Evolutionary conservation across 2,113 vertebrate species (phyloP).

Genomic region (Notiomystis cincta): DNA sequence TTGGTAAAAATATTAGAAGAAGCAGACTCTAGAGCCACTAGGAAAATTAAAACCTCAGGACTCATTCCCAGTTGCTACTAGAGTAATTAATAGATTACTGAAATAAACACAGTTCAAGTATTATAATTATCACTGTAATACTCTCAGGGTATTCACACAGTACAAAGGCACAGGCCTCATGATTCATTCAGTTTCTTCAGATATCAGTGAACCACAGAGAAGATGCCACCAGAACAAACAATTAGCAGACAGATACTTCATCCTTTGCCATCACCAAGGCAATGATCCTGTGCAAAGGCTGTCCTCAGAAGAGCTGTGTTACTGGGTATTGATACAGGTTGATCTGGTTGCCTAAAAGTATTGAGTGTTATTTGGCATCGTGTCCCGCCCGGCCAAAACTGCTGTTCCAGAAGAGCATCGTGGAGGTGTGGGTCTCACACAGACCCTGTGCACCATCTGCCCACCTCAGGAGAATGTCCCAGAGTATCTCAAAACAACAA

Average conservation of each 20-base stretch:
- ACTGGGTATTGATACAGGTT: not conserved
- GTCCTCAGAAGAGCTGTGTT: not conserved
- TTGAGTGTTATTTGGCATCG: not conserved
- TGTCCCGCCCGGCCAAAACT: not conserved
- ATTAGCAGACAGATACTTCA: not conserved
- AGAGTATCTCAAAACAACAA: not conserved
- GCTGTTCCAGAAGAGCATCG: not conserved
- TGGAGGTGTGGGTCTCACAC: not conserved
- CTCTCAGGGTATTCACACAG: not conserved
- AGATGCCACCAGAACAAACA: not conserved
- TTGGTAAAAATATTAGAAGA: not conserved
- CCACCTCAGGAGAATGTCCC: not conserved
- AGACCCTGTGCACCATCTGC: not conserved
- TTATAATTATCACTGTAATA: constrained; percentile 1
- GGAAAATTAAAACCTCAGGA: not conserved
- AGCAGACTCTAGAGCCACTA: not conserved
- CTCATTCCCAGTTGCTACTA: not conserved
- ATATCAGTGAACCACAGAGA: not conserved
- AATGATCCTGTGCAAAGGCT: not conserved
- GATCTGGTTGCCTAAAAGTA: not conserved
- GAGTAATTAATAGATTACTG: constrained; percentile 41
- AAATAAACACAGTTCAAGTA: constrained; percentile 29
- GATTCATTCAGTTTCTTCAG: constrained; percentile 1
- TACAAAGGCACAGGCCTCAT: not conserved
- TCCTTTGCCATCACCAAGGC: not conserved